Evolutionary conservation across 2,888 invertebrate species (phyloP), one percentile per base, ranked within the genome.

Genomic region (Agrochola lychnidis): DNA sequence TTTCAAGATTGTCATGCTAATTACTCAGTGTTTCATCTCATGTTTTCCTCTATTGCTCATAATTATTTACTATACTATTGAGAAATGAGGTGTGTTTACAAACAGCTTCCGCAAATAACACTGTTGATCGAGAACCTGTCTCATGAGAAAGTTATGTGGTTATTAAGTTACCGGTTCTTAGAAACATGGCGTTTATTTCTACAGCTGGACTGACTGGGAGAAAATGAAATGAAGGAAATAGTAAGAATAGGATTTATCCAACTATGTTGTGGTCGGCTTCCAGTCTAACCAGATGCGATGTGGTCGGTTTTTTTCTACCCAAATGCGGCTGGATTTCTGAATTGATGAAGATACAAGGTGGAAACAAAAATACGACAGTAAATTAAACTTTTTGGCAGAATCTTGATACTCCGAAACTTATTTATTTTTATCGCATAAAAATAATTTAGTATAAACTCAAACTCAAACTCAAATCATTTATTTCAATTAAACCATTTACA

Each of bases 141-240:
- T 53, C 74, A 69, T 59, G 81, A 40, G 79, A 79, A 79, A 79
- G 81, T 64, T 59, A 79, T 79, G 73, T 42, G 63, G 45, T 16
- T 71, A 62, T 48, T 78, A 48, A 30, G 16, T 16, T 57, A 72
- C 78, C 67, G 62, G 79, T 68, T 72, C 22, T 70, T 14, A 30
- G n/a, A 40, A n/a, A 64, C 51, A 59, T 76, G 76, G 63, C 48
- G 76, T 59, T 40, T 51, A 30, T 59, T 42, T 51, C 48, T 48
- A 14, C 30, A 42, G 22, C n/a, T 19, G 75, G 76, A 19, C 5
- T 16, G 22, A 25, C 16, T 22, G 10, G 30, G 45, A 66, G 77
- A 64, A 76, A 76, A 51, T 66, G 14, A 59, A 66, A 76, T 30
- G 19, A 1, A 51, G 57, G 64, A 64, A 63, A 6, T 30, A 25